Evolutionary conservation across 2,888 invertebrate species (phyloP).

Genomic region (Drosophila setosimentum): DNA sequence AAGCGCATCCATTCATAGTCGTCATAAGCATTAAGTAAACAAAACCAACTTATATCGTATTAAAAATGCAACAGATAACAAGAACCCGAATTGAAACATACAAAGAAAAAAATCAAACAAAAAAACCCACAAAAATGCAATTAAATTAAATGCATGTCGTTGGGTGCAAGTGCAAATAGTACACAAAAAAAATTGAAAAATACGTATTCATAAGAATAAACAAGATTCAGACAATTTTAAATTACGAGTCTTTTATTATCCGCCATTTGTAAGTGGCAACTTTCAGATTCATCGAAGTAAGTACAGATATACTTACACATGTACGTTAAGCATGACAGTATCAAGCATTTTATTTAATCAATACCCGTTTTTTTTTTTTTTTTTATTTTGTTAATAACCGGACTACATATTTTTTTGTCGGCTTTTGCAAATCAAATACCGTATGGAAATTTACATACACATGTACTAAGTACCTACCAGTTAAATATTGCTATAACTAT

Average conservation of each 20-base stretch:
- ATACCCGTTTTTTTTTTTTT: neutral
- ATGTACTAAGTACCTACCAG: slow-evolving; percentile 63
- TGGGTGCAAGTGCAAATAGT: slow-evolving; percentile 50
- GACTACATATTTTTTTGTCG: slow-evolving; percentile 24
- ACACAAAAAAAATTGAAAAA: slow-evolving; percentile 55
- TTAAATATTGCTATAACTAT: slow-evolving; percentile 42
- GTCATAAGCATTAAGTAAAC: slow-evolving; percentile 78
- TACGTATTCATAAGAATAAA: slow-evolving; percentile 68
- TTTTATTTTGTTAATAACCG: slow-evolving; percentile 27
- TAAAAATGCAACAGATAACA: slow-evolving; percentile 46
- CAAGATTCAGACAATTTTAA: slow-evolving; percentile 65
- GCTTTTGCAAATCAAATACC: slow-evolving; percentile 20
- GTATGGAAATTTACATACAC: slow-evolving; percentile 39
- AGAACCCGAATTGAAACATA: slow-evolving; percentile 60
- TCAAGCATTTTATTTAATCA: slow-evolving; percentile 6
- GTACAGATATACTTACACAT: slow-evolving; percentile 4
- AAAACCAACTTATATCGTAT: slow-evolving; percentile 47
- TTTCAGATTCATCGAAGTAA: slow-evolving; percentile 10
- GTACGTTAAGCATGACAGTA: neutral
- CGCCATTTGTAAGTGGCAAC: neutral
- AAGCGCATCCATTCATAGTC: slow-evolving; percentile 78
- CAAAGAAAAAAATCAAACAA: slow-evolving; percentile 31
- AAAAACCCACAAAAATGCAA: slow-evolving; percentile 52
- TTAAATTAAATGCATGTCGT: slow-evolving; percentile 55
- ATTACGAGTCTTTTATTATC: slow-evolving; percentile 43